Base-by-base conservation (phyloP, 2,113 vertebrate genomes). In the Tenrec ecaudatus region DNA sequence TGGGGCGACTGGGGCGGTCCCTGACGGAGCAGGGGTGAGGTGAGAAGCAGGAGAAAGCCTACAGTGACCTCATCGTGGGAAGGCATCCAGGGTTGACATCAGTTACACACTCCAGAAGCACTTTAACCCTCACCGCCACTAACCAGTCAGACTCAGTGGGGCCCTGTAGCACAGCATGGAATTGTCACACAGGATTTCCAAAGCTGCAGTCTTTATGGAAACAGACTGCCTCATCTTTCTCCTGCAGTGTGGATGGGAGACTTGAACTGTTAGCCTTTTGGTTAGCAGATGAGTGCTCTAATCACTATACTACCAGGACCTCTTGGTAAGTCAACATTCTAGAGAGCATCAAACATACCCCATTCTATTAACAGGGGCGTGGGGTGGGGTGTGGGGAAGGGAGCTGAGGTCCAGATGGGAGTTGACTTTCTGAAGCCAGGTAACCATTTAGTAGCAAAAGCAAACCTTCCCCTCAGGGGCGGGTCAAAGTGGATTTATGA, bases 391-490 rank as follows among this genome's bases (percentile, higher is more conserved):
- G 31, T 33, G 31, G 47, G 23, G 0, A 0, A 78, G 31, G 40
- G n/a, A 36, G 62, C 40, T 20, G 53, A 82, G 3, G 16, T 43
- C 25, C 71, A 19, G 71, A 80, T 1, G 47, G 17, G 38, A 88
- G 78, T 57, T 33, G 38, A 69, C 29, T 40, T 91, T 53, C 73
- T 25, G 68, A 93, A 73, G 31, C 86, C 87, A 82, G 80, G 73
- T 57, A 47, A 29, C 68, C 7, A 16, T 20, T 29, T 33, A 68
- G n/a, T 81, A n/a, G 4, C 79, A 82, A 31, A 71, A 6, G 0
- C 9, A 58, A 19, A 36, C 33, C 3, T 23, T 71, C 43, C n/a
- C 78, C 40, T 83, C 29, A 38, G 43, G 47, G 20, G 31, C n/a
- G n/a, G 53, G 57, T 43, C 15, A 38, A 43, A 36, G 89, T 20